These are phyloP conservation scores for Gibbula magus DNA, from an alignment of 2,888 invertebrate species.

Conservation along the genomic window DNA sequence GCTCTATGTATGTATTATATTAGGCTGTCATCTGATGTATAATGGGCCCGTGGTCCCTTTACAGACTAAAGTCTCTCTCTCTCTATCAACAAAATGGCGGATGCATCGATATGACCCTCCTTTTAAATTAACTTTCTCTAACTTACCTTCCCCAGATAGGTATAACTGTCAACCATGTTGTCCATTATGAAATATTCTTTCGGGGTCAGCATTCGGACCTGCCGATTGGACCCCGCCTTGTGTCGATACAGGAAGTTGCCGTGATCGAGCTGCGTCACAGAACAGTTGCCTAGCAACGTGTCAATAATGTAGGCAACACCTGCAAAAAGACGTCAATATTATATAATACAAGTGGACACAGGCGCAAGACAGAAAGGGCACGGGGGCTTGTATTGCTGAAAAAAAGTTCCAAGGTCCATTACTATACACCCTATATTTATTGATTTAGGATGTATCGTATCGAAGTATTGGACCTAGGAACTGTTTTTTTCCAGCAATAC, in stretches of 20 bases:
- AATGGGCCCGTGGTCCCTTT: too few relatives aligned
- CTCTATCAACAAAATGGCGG: too few relatives aligned
- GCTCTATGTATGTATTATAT: too few relatives aligned
- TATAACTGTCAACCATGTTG: neutral
- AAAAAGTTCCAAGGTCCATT: neutral
- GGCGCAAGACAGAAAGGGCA: neutral
- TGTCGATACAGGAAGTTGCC: neutral
- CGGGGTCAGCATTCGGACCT: conserved; percentile 2
- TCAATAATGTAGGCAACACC: conserved; percentile 42
- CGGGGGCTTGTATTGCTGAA: neutral
- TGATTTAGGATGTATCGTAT: too few relatives aligned
- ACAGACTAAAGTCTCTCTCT: too few relatives aligned
- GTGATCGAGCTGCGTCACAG: conserved; percentile 26
- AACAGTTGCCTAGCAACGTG: conserved; percentile 37
- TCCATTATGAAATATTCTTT: neutral
- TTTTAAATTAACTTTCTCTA: too few relatives aligned
- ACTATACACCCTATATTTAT: too few relatives aligned
- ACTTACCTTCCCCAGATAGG: neutral
- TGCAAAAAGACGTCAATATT: neutral
- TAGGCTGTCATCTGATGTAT: too few relatives aligned
- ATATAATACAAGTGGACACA: neutral
- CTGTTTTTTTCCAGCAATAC: too few relatives aligned
- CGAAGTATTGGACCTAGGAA: too few relatives aligned
- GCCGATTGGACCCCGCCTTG: neutral
- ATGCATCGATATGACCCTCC: too few relatives aligned